Evolutionary conservation across 2,888 invertebrate genomes (phyloP).

Genomic region (Drosophila setosimentum): DNA sequence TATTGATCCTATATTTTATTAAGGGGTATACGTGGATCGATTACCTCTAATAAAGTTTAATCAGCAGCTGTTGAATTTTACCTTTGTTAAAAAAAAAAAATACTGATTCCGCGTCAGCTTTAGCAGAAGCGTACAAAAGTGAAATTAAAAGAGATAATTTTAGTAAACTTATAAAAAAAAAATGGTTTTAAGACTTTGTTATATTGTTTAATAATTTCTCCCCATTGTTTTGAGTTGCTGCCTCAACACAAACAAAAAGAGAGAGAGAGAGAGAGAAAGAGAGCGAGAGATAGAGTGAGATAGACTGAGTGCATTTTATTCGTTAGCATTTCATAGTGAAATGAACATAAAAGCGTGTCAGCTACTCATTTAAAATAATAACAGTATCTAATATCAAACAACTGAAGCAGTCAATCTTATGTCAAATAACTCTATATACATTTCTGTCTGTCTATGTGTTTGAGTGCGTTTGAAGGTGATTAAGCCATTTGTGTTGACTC

Average conservation of each 20-base stretch:
- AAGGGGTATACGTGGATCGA: background rate
- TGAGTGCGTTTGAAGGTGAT: constrained; percentile 51
- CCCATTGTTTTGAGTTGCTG: constrained; percentile 48
- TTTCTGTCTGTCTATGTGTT: constrained; percentile 7
- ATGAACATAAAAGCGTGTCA: constrained; percentile 57
- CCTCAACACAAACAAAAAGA: constrained; percentile 4
- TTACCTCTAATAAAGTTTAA: background rate
- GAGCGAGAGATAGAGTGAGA: background rate
- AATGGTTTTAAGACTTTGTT: constrained; percentile 5
- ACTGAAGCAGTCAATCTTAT: constrained; percentile 5
- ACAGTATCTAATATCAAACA: constrained; percentile 8
- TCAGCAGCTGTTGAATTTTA: background rate
- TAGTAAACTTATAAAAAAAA: background rate
- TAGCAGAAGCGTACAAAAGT: constrained; percentile 16
- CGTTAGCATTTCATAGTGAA: constrained; percentile 69
- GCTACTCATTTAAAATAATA: constrained; percentile 19
- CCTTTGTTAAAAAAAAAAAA: background rate
- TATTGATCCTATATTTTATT: background rate
- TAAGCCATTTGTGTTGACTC: constrained; percentile 28
- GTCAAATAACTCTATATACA: background rate
- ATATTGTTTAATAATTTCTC: constrained; percentile 32
- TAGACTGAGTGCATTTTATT: constrained; percentile 55
- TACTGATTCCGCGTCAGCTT: background rate
- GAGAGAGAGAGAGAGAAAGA: background rate
- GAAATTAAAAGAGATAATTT: constrained; percentile 20